Base-by-base conservation (phyloP, 2,888 invertebrate genomes). In the Synergus japonicus region DNA sequence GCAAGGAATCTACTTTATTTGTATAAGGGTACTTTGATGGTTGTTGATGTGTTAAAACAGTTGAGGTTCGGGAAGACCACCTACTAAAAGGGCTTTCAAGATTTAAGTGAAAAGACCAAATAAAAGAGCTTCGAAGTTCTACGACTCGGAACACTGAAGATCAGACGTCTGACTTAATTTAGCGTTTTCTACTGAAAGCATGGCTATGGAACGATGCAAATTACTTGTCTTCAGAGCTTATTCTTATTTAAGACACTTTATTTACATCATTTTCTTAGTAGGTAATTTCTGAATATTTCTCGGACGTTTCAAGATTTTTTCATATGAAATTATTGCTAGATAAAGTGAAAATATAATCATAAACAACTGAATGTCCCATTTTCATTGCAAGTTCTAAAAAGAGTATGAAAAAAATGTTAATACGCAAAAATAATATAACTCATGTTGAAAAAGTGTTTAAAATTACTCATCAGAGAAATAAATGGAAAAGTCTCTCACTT, bases 401-500 rank as follows among this genome's bases (percentile, higher is more conserved):
- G 67, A 67, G 13, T 67, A 18, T 9, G 29, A 44, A 69, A 58
- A 43, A 15, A 65, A 4, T 64, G 22, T 43, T 2, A 22, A 64
- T 64, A 29, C 29, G 29, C 29, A 29, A 29, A 29, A 29, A 29
- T 29, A 29, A 29, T 29, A 29, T 29, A 3, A 29, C 29, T 29
- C 29, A 29, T 29, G 29, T 29, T 3, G 29, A 29, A 29, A 29
- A 49, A 15, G 15, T 15, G 18, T 15, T 18, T 22, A 18, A 37
- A 49, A 49, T 58, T 76, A 73, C 67, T 76, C 63, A 76, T 76
- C 37, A 60, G 2, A 22, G 63, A 78, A 76, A 76, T 18, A 49
- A 63, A 41, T 66, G 54, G 18, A 18, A 64, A 49, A 46, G 29
- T 15, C 41, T 78, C 43, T 29, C 44, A 58, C 65, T 54, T 18